Evolutionary conservation across 2,888 invertebrate genomes (phyloP), one percentile per base, ranked within the genome.

Genomic region (Spodoptera picta): DNA sequence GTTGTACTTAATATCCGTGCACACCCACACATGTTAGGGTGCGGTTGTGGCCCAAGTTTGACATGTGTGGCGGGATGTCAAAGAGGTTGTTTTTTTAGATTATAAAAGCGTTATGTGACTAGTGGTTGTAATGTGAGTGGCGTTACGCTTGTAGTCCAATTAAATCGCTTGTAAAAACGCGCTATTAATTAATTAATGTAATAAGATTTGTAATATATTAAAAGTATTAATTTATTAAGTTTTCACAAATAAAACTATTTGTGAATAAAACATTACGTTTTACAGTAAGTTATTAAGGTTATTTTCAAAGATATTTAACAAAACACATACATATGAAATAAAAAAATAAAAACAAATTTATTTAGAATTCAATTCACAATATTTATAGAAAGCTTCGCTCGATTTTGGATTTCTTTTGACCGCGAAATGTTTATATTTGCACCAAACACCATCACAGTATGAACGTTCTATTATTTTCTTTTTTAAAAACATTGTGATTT

Each of bases 391-490:
- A 6, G 6, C 3, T 4, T 5, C 7, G 1, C 7, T 44, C 7
- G 12, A 47, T 55, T 55, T 54, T 54, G 23, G 65, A 70, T 47
- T 53, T 70, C n/a, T 4, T 14, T 5, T 60, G 54, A 10, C 50
- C 63, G 64, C 68, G 52, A 56, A 48, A 53, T 58, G 75, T 68
- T 72, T 36, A 79, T 54, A 67, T 82, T 87, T 87, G 77, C 60
- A 78, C 89, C 90, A 86, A 60, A 60, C 62, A 52, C 77, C 69
- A 73, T 75, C 75, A 43, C 81, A 77, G 81, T 83, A 85, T 84
- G 81, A 83, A 84, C 85, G 73, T 71, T 89, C 90, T 90, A 91
- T 90, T 89, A 90, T 90, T 92, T 87, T 86, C 90, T 90, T 92
- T 84, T 87, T 82, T 86, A 87, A 88, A 88, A 83, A 81, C 75